These are phyloP conservation scores for Lasioglossum villosulum DNA, from an alignment of 2,888 invertebrate species.

Conservation along the genomic window DNA sequence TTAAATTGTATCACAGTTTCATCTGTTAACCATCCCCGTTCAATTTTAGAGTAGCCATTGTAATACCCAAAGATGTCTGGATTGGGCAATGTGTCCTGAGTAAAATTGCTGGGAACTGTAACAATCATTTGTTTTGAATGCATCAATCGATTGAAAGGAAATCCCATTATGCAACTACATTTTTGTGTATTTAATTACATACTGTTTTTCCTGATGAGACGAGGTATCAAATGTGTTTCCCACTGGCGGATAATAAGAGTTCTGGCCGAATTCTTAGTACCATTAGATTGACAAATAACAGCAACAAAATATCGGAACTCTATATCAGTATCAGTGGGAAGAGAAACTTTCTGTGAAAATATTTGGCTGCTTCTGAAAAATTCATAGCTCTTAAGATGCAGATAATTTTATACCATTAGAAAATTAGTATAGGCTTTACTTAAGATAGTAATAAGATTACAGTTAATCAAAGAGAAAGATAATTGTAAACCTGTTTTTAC, in stretches of 20 bases:
- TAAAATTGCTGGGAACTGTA: constrained; percentile 78
- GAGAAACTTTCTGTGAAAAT: constrained; percentile 86
- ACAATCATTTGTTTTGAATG: constrained; percentile 38
- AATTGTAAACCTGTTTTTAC: constrained; percentile 40
- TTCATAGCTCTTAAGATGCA: constrained; percentile 15
- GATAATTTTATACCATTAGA: neutral
- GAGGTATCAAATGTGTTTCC: constrained; percentile 91
- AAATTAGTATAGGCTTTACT: neutral
- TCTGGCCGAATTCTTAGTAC: constrained; percentile 81
- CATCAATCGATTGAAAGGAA: constrained; percentile 31
- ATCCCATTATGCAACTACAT: neutral
- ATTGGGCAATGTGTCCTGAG: constrained; percentile 82
- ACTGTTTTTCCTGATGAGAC: constrained; percentile 86
- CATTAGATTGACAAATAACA: constrained; percentile 87
- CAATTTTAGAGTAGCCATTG: constrained; percentile 87
- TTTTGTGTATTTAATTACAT: constrained; percentile 66
- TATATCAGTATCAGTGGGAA: constrained; percentile 89
- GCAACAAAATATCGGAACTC: constrained; percentile 92
- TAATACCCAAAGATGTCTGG: constrained; percentile 89
- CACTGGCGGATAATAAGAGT: constrained; percentile 89
- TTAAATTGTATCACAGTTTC: constrained; percentile 94
- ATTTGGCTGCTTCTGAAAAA: constrained; percentile 78
- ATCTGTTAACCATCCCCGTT: constrained; percentile 93
- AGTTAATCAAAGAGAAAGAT: neutral
- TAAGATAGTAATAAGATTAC: neutral